phyloP scores from a whole-genome alignment of 2,113 vertebrate genomes.

The Hemichromis elongatus region DNA sequence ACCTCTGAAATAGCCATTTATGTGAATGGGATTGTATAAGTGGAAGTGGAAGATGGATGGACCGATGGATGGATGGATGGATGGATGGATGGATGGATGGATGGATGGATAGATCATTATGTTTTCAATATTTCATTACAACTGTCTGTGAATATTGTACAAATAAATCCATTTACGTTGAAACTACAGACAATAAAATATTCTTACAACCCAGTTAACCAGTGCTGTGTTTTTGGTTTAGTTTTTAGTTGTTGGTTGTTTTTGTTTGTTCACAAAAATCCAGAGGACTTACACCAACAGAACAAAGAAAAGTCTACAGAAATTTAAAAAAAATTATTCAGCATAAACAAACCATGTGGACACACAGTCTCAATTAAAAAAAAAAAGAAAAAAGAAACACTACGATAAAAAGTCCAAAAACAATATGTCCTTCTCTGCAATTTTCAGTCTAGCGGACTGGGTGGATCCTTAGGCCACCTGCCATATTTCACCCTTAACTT shows the following conservation, averaged over 20 bases:
- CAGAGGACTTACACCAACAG: not conserved
- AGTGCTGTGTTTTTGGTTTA: not conserved
- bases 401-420: not conserved
- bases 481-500: not conserved
- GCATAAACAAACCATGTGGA: not conserved
- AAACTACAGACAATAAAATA: not conserved
- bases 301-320: not conserved
- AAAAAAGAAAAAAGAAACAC: accelerated
- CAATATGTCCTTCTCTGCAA: not conserved
- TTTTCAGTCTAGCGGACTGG: not conserved
- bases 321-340: not conserved
- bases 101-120: not conserved
- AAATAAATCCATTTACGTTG: not conserved
- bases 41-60: too few relatives aligned
- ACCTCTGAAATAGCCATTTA: too few relatives aligned
- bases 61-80: too few relatives aligned
- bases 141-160: not conserved
- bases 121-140: not conserved
- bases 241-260: not conserved
- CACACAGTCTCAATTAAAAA: not conserved
- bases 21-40: too few relatives aligned
- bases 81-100: not conserved
- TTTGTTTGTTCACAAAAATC: not conserved
- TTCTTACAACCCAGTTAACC: not conserved
- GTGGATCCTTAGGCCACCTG: not conserved